Conservation (phyloP, 2,113 vertebrate genomes). For the Odobenus rosmarus region DNA sequence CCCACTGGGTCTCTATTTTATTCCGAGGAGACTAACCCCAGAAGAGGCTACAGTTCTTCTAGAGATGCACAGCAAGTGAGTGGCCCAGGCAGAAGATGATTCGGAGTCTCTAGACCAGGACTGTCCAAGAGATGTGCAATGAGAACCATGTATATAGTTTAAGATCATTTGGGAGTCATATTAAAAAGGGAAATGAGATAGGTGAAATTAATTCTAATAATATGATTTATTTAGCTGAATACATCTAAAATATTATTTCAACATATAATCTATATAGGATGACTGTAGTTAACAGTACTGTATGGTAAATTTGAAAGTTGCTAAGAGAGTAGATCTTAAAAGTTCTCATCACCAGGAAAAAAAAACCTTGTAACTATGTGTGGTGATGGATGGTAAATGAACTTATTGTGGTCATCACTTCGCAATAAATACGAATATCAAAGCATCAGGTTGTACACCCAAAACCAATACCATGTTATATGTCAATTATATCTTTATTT, state of each 20-base stretch:
- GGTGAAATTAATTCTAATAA: not conserved
- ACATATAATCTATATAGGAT: not conserved
- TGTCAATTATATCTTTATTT: not conserved
- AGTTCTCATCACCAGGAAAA: not conserved
- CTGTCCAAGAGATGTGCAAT: not conserved
- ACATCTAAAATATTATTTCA: not conserved
- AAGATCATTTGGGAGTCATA: not conserved
- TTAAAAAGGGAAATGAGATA: not conserved
- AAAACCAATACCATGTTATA: not conserved
- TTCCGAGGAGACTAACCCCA: not conserved
- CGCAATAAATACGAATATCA: not conserved
- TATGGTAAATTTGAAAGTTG: not conserved
- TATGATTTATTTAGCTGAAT: not conserved
- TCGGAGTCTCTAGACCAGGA: not conserved
- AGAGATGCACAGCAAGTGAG: not conserved
- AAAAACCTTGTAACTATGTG: not conserved
- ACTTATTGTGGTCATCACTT: not conserved
- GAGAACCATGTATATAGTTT: not conserved
- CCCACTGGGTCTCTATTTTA: not conserved
- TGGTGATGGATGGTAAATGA: not conserved
- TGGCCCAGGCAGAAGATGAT: not conserved
- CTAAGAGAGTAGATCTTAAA: not conserved
- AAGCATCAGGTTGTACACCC: not conserved
- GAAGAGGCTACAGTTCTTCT: not conserved
- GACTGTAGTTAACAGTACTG: not conserved